Conservation (phyloP, 2,113 vertebrate genomes). For the Crotalus helleri region DNA sequence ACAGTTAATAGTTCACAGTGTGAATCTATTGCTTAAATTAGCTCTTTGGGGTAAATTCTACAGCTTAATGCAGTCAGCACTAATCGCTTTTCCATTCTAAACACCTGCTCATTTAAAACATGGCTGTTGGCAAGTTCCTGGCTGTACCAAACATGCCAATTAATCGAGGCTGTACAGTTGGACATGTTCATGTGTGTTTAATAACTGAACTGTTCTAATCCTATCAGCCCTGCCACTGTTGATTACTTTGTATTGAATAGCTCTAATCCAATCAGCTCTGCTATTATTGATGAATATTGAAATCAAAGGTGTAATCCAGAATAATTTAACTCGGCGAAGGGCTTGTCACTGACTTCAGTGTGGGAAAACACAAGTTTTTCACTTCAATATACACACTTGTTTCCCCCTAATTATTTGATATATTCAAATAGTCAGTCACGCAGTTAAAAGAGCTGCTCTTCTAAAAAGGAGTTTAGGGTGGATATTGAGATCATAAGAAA, state of each 20-base stretch:
- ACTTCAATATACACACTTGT: neutral
- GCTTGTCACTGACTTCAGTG: neutral
- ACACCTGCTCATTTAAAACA: constrained; percentile 23
- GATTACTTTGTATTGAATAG: constrained; percentile 6
- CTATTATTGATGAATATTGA: constrained; percentile 17
- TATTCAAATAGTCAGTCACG: neutral
- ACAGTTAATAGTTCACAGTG: neutral
- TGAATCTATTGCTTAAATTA: constrained; percentile 18
- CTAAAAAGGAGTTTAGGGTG: neutral
- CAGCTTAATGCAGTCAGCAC: neutral
- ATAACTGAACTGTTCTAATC: constrained; percentile 4
- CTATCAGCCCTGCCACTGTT: neutral
- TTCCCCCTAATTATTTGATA: neutral
- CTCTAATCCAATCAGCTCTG: constrained; percentile 10
- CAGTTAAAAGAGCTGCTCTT: neutral
- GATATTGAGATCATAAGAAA: neutral
- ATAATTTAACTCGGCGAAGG: neutral
- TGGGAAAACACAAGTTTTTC: neutral
- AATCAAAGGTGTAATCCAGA: constrained; percentile 3
- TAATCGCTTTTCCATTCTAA: constrained; percentile 6
- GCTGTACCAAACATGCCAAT: neutral
- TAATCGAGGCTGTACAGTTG: neutral
- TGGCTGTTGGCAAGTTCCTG: constrained; percentile 6
- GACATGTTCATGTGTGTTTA: neutral
- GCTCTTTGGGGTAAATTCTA: neutral